These are phyloP conservation scores for Melanerpes formicivorus DNA, from an alignment of 2,113 vertebrate genomes.

Conservation along the genomic window DNA sequence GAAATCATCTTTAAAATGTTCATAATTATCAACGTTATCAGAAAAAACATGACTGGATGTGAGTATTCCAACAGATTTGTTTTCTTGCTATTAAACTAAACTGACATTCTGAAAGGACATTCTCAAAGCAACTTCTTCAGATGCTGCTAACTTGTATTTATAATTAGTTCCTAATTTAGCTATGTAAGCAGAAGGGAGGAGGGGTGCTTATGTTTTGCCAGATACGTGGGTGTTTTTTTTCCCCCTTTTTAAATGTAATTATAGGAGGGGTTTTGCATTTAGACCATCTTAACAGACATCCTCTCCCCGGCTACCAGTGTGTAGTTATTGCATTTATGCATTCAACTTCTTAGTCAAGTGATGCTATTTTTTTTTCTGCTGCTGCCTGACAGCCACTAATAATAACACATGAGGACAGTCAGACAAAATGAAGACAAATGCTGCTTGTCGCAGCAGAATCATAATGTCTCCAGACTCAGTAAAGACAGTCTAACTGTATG, in stretches of 20 bases:
- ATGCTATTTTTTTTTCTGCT: constrained; percentile 86
- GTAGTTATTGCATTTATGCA: constrained; percentile 82
- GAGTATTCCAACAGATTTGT: constrained; percentile 79
- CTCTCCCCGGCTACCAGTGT: constrained; percentile 72
- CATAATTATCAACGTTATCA: constrained; percentile 76
- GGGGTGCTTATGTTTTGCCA: constrained; percentile 65
- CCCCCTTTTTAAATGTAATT: constrained; percentile 67
- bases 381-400: constrained; percentile 94
- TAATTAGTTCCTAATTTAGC: constrained; percentile 75
- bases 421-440: constrained; percentile 99
- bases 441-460: constrained; percentile 88
- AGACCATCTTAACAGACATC: constrained; percentile 68
- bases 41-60: constrained; percentile 69
- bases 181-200: constrained; percentile 66
- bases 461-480: constrained; percentile 90
- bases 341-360: constrained; percentile 86
- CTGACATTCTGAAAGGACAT: constrained; percentile 74
- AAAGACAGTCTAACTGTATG: constrained; percentile 87
- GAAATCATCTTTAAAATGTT: constrained; percentile 69
- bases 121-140: constrained; percentile 69
- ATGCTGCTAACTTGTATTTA: constrained; percentile 75
- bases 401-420: constrained; percentile 99
- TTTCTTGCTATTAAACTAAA: constrained; percentile 77
- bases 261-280: constrained; percentile 65
- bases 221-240: constrained; percentile 56